Evolutionary conservation across 2,113 vertebrate genomes (phyloP).

Genomic region (Thunnus maccoyii): DNA sequence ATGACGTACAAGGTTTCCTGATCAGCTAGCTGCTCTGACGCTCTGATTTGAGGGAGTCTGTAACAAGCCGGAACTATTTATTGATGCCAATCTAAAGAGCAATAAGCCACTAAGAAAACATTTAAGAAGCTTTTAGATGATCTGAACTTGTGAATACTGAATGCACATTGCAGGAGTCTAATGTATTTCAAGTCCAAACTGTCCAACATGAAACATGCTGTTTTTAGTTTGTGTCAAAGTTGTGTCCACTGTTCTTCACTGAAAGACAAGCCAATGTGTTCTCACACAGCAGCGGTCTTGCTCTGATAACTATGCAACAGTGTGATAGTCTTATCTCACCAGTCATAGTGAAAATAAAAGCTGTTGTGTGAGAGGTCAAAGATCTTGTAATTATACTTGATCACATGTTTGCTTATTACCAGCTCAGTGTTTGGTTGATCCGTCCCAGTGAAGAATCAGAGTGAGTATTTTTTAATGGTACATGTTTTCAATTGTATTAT

Average conservation of each 20-base stretch:
- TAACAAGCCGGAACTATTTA: not conserved
- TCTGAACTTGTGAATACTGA: not conserved
- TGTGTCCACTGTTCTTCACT: not conserved
- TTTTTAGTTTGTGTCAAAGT: conserved; percentile 7
- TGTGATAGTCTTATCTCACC: not conserved
- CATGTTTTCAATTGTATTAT: conserved; percentile 9
- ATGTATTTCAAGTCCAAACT: conserved; percentile 6
- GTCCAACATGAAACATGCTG: not conserved
- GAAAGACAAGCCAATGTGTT: not conserved
- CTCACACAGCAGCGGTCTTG: conserved; percentile 4
- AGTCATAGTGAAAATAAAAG: not conserved
- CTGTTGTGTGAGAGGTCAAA: not conserved
- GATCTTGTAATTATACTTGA: not conserved
- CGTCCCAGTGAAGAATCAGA: conserved; percentile 6
- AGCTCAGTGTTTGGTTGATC: conserved; percentile 6
- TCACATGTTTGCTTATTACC: not conserved
- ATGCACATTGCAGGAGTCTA: conserved; percentile 3
- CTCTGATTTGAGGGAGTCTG: not conserved
- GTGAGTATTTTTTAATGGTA: conserved; percentile 18
- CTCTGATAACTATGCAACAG: conserved; percentile 60
- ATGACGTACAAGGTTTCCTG: not conserved
- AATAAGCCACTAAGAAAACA: conserved; percentile 29
- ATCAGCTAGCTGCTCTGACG: not conserved
- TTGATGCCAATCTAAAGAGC: conserved; percentile 20
- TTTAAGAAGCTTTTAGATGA: not conserved